Evolutionary conservation across 92 coral and sea anemone genomes (phyloP), one percentile per base, ranked within the genome.

Genomic region (Epizoanthus scotinus): DNA sequence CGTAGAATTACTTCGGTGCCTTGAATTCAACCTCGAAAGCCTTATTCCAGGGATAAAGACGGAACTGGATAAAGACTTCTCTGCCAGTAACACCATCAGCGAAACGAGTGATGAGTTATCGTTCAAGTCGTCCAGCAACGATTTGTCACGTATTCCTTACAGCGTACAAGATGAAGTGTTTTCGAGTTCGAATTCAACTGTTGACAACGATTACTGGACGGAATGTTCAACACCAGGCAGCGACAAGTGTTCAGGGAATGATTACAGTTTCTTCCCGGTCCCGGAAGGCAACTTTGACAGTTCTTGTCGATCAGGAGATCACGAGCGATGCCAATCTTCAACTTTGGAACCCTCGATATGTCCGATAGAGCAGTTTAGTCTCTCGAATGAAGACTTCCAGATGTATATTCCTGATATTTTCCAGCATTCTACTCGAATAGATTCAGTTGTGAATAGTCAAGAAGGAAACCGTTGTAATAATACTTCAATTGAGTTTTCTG

Each of bases 321-420:
- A 21, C 8, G 81, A 25, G 57, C 81, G 18, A 59, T 40, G 68
- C 27, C 67, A 53, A 31, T 59, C 67, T 66, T 58, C 81, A 75
- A 75, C 17, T 75, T 58, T 29, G 25, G 81, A 58, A 75, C 60
- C 59, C 3, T 36, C 81, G 50, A n/a, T n/a, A n/a, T n/a, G n/a
- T n/a, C n/a, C n/a, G n/a, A 21, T 75, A 38, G 55, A 75, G 18
- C 67, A 75, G 2, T 74, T 74, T 24, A 38, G 54, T 40, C 81
- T 59, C 69, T 38, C 67, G 56, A 75, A 84, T 71, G 94, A 90
- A 85, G 97, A 93, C 68, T 93, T 93, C 44, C 90, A 91, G 52
- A 83, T 84, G 25, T 93, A 83, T 74, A 93, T 93, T 59, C 97
- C 97, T 7, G 94, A 93, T 40, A 93, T 93, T 22, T 59, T 75